Base-by-base conservation (phyloP, 2,113 vertebrate genomes). In the Tor tambroides region DNA sequence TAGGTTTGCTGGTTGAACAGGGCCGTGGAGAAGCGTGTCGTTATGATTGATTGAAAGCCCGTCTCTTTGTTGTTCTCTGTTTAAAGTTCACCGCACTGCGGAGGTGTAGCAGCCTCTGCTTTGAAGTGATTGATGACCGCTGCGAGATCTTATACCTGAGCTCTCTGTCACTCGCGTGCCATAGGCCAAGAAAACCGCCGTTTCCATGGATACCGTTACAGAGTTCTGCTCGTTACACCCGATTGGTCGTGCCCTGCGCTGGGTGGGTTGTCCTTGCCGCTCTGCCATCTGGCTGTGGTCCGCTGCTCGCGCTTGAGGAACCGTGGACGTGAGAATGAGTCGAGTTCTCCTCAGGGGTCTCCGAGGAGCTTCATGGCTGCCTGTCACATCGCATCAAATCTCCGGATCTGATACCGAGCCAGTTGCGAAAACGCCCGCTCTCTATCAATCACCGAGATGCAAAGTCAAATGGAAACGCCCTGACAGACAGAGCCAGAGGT, bases 131-230 rank as follows among this genome's bases (percentile, higher is more conserved):
- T 88, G 89, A 89, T 88, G 80, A 89, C 74, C 26, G 14, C 79
- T 84, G 41, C 32, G 32, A 87, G 51, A 86, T 87, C 82, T 86
- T 88, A 89, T 69, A 89, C 86, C 86, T 89, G 86, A 88, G 82
- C 65, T 84, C 67, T 26, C 54, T 78, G 67, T 76, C 82, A 80
- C 51, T 23, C 10, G 63, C 26, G 63, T 63, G 54, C 80, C 74
- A 79, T 74, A 85, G 88, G 86, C 83, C 80, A 49, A 86, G 85
- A 85, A 85, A 88, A 23, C 23, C 30, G 21, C n/a, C 65, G 91
- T 92, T 91, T 82, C 89, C 84, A 92, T 91, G 91, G 91, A 90
- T 78, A 92, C 89, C 51, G 65, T 69, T 78, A 85, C 81, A 83
- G 65, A 83, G 23, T 84, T 86, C 49, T 59, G 83, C 78, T 79